Base-by-base conservation (phyloP, 2,113 vertebrate species). In the Oriolus oriolus region DNA sequence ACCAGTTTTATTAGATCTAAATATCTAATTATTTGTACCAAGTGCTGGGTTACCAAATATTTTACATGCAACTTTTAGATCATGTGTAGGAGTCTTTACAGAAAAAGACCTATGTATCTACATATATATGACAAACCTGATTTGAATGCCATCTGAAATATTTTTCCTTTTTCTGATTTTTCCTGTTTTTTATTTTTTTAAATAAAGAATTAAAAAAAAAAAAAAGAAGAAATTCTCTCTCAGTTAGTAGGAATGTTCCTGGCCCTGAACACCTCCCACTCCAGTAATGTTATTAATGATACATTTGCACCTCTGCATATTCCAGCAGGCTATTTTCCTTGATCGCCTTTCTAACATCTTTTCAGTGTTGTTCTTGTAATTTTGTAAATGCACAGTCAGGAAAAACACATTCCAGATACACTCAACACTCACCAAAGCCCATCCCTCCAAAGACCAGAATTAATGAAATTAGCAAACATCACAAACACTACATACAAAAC, bases 1-100 rank as follows among this genome's bases (percentile, higher is more conserved):
- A 97, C 97, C 95, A 96, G 97, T 98, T 98, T 97, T 97, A 98
- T 97, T 98, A 96, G 97, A 96, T 97, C 97, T 97, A 98, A 98
- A 97, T 97, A 97, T 95, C 97, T 98, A 91, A 97, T 96, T 97
- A 97, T 98, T 97, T 95, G 68, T 59, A 96, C 68, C 92, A 84
- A 95, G 88, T 76, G 69, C 70, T 94, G 86, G 91, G 86, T 96
- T 96, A 96, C 96, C 96, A 96, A 97, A 94, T 82, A 86, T 95
- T 97, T 96, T 94, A 92, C 83, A 85, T 90, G 87, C 91, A 96
- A 96, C 95, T 97, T 97, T 93, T 93, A 93, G 78, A 97, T 89
- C 27, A 56, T 82, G 95, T 93, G 96, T 97, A 92, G 97, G 97
- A 96, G 97, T 97, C 76, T 97, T 96, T 91, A 93, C 80, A 89